Evolutionary conservation across 2,797 vertebrate species (phyloP), one percentile per base, ranked within the genome.

Genomic region (Serranus cabrilla): DNA sequence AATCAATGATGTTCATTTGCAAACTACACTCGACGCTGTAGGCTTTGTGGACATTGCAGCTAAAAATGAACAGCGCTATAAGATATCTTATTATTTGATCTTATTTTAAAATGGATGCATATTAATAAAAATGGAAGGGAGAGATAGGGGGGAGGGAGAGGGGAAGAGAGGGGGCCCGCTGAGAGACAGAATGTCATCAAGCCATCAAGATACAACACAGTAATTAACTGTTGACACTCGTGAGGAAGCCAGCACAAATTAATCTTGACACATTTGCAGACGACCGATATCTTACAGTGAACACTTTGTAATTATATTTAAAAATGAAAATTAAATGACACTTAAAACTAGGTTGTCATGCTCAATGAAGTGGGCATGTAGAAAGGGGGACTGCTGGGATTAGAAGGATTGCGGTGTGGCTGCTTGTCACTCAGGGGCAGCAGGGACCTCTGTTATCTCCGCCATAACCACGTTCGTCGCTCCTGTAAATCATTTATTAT

Each of bases 281-380:
- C 96, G 97, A 96, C 96, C 96, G 96, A 97, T 98, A 99, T 99
- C 97, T 98, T 97, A 98, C 97, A 98, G 98, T 96, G 97, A 98
- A 98, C 97, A 97, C 97, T 99, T 98, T 97, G 97, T 99, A 99
- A 99, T 99, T 99, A 99, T 99, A 99, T 99, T 97, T 98, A 96
- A 99, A 98, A 99, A 99, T 98, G 97, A 99, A 99, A 99, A 99
- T 99, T 97, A 99, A 99, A 98, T 98, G 97, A 99, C 98, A 99
- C 97, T 99, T 99, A 98, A 97, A 99, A 97, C 96, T 96, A 96
- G 97, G 96, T 97, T 99, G 98, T 99, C 97, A 98, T 95, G 97
- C 97, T 98, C 96, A 96, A 95, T 97, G 96, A 97, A 97, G 97
- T 96, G 87, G 95, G 95, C 93, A 90, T 96, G 96, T 96, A 95